Evolutionary conservation across 2,113 vertebrate species (phyloP), one percentile per base, ranked within the genome.

Genomic region (Lasiurus borealis): DNA sequence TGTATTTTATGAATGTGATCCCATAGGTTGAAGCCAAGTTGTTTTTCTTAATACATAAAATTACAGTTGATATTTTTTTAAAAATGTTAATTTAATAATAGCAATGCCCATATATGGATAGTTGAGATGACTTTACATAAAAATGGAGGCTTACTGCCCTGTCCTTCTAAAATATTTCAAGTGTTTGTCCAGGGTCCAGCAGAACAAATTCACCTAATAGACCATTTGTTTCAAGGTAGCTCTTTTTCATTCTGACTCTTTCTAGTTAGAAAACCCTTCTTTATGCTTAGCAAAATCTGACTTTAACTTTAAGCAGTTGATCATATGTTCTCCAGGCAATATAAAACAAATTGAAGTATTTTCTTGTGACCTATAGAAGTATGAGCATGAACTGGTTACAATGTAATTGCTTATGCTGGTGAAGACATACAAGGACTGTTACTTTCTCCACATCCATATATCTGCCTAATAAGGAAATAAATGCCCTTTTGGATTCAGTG

Each of bases 1-100:
- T 80, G 5, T 29, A 71, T 93, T 93, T 83, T 11, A 87, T 71
- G 7, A 36, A 73, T 73, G 71, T n/a, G 2, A 48, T 84, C 13
- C 16, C 5, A 68, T 80, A 85, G 15, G 15, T 31, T 83, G 14
- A 93, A 75, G 3, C 25, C 25, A 90, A 76, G 6, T 11, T 25
- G 84, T 71, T 50, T 88, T 46, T n/a, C 21, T 57, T 78, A 85
- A 57, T 52, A 83, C 44, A 54, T 76, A 80, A 25, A 84, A 68
- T 14, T 52, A 40, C 29, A 88, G 1, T 72, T 90, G 1, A 72
- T 59, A 72, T 59, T 90, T 76, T 3, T 19, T 3, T 2, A 57
- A 52, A 77, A 88, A 75, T 14, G 21, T 87, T 59, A 82, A 59
- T 77, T 14, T 87, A 85, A 75, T 82, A 69, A 82, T 66, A 68